Percentiles rank a stretch among this genome's conserved stretches.
Conservation (phyloP, 1,140 invertebrate species). For the Platyscapa corneri region DNA sequence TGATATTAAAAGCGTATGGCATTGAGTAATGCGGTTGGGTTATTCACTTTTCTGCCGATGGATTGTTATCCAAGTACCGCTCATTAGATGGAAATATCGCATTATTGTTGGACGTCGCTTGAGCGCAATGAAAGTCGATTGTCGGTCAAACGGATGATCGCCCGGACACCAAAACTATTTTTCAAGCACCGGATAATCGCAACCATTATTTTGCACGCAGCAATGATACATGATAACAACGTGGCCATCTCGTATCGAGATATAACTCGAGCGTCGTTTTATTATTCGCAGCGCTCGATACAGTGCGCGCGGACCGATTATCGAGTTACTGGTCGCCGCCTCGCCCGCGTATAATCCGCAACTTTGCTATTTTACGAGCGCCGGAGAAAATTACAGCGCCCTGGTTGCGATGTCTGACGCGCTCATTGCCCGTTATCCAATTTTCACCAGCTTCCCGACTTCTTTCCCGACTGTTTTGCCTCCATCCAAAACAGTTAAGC, state of each 20-base stretch:
- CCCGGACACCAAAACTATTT: slow-evolving; percentile 36
- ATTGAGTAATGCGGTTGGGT: neutral
- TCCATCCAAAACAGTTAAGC: neutral
- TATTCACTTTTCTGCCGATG: slow-evolving; percentile 26
- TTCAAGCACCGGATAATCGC: slow-evolving; percentile 53
- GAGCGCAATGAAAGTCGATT: slow-evolving; percentile 25
- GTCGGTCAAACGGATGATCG: slow-evolving; percentile 27
- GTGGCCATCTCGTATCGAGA: slow-evolving; percentile 37
- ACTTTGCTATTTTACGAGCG: slow-evolving; percentile 60
- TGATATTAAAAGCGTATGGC: neutral
- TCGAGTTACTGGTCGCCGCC: slow-evolving; percentile 8
- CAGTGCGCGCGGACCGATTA: slow-evolving; percentile 51
- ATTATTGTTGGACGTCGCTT: slow-evolving; percentile 13
- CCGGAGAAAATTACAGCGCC: slow-evolving; percentile 61
- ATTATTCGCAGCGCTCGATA: slow-evolving; percentile 53
- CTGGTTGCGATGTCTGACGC: neutral
- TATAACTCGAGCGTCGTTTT: slow-evolving; percentile 53
- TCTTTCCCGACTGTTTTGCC: neutral
- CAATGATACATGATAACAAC: slow-evolving; percentile 61
- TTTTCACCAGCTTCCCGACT: slow-evolving; percentile 41
- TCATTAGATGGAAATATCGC: slow-evolving; percentile 43
- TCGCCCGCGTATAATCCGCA: slow-evolving; percentile 31
- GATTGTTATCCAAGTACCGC: slow-evolving; percentile 5
- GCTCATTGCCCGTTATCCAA: slow-evolving; percentile 38
- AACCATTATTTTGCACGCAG: slow-evolving; percentile 56